These are phyloP conservation scores for Mercenaria mercenaria DNA, from an alignment of 1,140 invertebrate species.

Conservation along the genomic window DNA sequence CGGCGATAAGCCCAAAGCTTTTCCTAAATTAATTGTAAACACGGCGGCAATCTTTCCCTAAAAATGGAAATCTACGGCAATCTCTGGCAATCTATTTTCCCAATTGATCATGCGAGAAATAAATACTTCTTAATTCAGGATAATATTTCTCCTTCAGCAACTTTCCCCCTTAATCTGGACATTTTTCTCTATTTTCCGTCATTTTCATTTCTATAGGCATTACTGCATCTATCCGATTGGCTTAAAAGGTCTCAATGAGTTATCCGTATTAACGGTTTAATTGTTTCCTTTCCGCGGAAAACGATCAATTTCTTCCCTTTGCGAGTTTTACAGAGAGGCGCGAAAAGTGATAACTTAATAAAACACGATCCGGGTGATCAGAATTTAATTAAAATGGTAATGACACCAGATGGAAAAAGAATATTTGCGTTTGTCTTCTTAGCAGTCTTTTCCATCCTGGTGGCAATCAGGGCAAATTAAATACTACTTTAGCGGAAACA, in stretches of 20 bases:
- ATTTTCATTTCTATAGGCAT: conserved; percentile 60
- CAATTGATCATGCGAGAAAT: conserved; percentile 62
- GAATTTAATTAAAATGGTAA: conserved; percentile 69
- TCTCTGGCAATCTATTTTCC: conserved; percentile 55
- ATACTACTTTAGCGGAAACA: conserved; percentile 44
- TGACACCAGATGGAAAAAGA: conserved; percentile 58
- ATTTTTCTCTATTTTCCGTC: conserved; percentile 59
- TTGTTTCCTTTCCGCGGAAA: conserved; percentile 58
- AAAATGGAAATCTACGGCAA: conserved; percentile 22
- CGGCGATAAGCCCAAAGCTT: neutral
- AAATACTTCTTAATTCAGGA: conserved; percentile 54
- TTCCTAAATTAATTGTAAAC: conserved; percentile 37
- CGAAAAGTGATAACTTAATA: conserved; percentile 66
- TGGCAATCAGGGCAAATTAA: conserved; percentile 58
- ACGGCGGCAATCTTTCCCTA: neutral
- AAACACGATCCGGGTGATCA: conserved; percentile 50
- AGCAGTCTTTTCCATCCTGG: neutral
- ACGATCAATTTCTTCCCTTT: conserved; percentile 44
- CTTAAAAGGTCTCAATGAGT: conserved; percentile 35
- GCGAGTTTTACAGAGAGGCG: conserved; percentile 22
- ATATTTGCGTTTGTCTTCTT: conserved; percentile 59
- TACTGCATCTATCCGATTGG: conserved; percentile 46
- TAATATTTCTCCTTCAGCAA: conserved; percentile 52
- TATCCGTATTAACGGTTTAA: conserved; percentile 66
- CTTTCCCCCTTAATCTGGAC: conserved; percentile 11